A percentile compares a stretch with the other conserved stretches of the same genome.
Conservation (phyloP, 2,113 vertebrate genomes). For the Seriola aureovittata region DNA sequence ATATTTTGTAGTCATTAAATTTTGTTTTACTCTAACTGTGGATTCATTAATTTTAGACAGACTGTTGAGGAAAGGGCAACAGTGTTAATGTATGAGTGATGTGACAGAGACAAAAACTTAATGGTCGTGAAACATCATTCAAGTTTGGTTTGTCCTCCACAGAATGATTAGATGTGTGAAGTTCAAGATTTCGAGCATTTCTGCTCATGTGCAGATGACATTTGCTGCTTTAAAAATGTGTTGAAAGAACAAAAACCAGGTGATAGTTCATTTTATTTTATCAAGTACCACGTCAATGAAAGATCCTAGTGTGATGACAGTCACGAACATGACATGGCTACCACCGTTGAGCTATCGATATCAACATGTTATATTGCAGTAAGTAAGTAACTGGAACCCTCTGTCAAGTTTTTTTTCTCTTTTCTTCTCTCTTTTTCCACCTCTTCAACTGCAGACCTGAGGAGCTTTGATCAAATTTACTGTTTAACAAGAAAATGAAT, state of each 20-base stretch:
- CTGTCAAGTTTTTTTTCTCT: neutral
- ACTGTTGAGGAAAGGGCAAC: constrained; percentile 50
- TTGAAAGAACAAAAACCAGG: constrained; percentile 11
- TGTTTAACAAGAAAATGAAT: constrained; percentile 62
- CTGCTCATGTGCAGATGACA: constrained; percentile 21
- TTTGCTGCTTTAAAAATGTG: constrained; percentile 36
- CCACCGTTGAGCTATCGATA: constrained; percentile 7
- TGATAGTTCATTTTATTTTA: constrained; percentile 11
- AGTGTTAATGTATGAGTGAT: constrained; percentile 39
- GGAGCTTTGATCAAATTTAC: constrained; percentile 42
- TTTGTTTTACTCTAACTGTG: constrained; percentile 36
- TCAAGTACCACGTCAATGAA: constrained; percentile 10
- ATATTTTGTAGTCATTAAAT: constrained; percentile 45
- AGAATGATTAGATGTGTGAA: constrained; percentile 79
- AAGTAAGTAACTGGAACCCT: neutral
- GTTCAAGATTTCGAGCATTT: constrained; percentile 47
- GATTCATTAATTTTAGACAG: constrained; percentile 34
- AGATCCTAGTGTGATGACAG: constrained; percentile 1
- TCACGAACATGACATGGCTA: constrained; percentile 11
- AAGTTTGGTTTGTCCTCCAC: constrained; percentile 73
- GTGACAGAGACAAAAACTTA: constrained; percentile 58
- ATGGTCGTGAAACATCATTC: constrained; percentile 70
- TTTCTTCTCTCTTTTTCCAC: neutral
- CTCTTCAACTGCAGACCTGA: constrained; percentile 7
- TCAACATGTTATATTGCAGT: constrained; percentile 29